Base-by-base conservation (phyloP, 2,113 vertebrate species). In the Syrmaticus mikado region DNA sequence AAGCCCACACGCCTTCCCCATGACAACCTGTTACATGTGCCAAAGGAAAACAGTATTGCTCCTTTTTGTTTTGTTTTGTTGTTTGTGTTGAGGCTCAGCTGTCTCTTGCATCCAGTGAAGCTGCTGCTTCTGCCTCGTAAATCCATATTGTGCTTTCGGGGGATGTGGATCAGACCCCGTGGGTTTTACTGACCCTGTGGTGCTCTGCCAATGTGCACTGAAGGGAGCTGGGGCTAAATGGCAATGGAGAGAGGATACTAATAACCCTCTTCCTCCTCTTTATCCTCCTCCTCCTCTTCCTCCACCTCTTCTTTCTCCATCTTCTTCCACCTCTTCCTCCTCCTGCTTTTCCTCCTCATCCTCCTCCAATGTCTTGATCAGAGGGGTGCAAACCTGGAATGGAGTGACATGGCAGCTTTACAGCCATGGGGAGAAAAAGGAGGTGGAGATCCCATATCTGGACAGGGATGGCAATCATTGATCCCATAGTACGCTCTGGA, bases 1-100 rank as follows among this genome's bases (percentile, higher is more conserved):
- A 52, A 95, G 30, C 95, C 86, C 95, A 77, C 82, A 60, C 24
- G 40, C 81, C 76, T 96, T 94, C 92, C 93, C 94, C 94, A 84
- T 92, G 94, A 94, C 90, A 94, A 93, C 90, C 88, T 72, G 87
- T 20, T 74, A 74, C 82, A 25, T 8, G 43, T 57, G 82, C 85
- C 80, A 5, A 22, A 66, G 81, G 41, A 61, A 95, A 95, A 85
- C 83, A 84, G 2, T 4, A 13, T 62, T 94, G 92, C 92, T 95
- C 94, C 74, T 80, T 85, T 19, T 43, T 55, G 53, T 55, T 55
- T 32, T 11, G 53, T 55, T 55, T 32, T 28, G 24, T 41, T 62
- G 25, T 55, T 50, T 86, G 18, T 36, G 10, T 55, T 8, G 52
- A 72, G 74, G 34, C 81, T 6, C 43, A 45, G 16, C 4, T 48